Evolutionary conservation across 1,140 invertebrate species (phyloP).

Genomic region (Pseudoatta argentina): DNA sequence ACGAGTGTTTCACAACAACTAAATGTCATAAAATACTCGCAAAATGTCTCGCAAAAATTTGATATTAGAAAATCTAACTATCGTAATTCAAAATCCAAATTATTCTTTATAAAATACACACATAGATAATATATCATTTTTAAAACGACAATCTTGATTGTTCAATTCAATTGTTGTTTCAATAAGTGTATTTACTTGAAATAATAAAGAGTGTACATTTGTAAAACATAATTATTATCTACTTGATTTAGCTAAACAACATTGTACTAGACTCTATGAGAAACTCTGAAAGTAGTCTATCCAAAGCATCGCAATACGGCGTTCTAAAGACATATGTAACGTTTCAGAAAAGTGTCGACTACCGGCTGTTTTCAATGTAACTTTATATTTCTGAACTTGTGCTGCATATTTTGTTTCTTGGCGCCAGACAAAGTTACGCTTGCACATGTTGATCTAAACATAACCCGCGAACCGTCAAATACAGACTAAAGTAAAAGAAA

Average conservation of each 20-base stretch:
- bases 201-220: background rate
- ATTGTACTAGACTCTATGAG: background rate
- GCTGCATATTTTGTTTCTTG: slow-evolving; percentile 77
- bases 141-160: background rate
- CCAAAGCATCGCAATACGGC: background rate
- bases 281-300: slow-evolving; percentile 29
- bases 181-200: background rate
- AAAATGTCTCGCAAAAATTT: background rate
- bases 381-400: slow-evolving; percentile 83
- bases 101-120: background rate
- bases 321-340: slow-evolving; percentile 78
- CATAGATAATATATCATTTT: background rate
- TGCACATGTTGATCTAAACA: slow-evolving; percentile 81
- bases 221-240: slow-evolving; percentile 1
- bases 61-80: background rate
- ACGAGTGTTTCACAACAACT: too few species aligned
- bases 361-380: slow-evolving; percentile 84
- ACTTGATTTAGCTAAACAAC: background rate
- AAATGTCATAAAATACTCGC: background rate
- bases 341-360: slow-evolving; percentile 85
- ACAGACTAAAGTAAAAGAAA: background rate
- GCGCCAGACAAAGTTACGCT: slow-evolving; percentile 82
- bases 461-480: slow-evolving; percentile 63
- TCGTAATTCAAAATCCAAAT: background rate
- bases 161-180: background rate